Base-by-base conservation (phyloP, 2,888 invertebrate species). In the Dione vanillae region DNA sequence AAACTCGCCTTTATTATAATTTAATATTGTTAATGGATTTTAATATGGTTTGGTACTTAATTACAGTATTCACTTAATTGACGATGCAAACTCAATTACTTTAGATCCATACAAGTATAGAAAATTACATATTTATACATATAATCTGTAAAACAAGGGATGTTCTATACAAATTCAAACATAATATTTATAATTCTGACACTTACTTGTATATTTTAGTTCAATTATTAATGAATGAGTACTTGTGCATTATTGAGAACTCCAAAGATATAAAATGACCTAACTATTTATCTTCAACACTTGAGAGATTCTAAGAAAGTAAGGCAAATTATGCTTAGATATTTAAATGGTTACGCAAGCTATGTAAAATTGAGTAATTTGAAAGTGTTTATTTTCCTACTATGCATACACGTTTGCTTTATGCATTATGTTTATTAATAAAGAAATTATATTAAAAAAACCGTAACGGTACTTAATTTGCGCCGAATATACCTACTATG, bases 261-360 rank as follows among this genome's bases (percentile, higher is more conserved):
- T 45, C 20, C 0, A 61, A 61, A 35, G 45, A 61, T 61, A 61
- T n/a, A 27, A 43, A 61, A 14, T 61, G 45, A 45, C 27, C 27
- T 45, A 27, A 45, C 27, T 45, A 35, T 16, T 61, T 61, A 61
- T 61, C 61, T 43, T 11, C 27, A 61, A n/a, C 0, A 2, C 43
- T 61, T 43, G 43, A 45, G 27, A 59, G 14, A n/a, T 45, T 61
- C 45, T 16, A 16, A 61, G 45, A 45, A 61, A 20, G 9, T 59
- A 16, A 51, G 14, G 20, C 27, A 27, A 37, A 56, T 37, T 37
- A 40, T 14, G 11, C n/a, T 11, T 16, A 37, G 6, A 56, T 56
- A 37, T 56, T 16, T 37, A 11, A 11, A 10, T 14, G n/a, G 8
- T 9, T 16, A 45, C n/a, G n/a, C n/a, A 16, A 45, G 45, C 45